Evolutionary conservation across 2,797 vertebrate genomes (phyloP).

Genomic region (Eutrigla gurnardus): DNA sequence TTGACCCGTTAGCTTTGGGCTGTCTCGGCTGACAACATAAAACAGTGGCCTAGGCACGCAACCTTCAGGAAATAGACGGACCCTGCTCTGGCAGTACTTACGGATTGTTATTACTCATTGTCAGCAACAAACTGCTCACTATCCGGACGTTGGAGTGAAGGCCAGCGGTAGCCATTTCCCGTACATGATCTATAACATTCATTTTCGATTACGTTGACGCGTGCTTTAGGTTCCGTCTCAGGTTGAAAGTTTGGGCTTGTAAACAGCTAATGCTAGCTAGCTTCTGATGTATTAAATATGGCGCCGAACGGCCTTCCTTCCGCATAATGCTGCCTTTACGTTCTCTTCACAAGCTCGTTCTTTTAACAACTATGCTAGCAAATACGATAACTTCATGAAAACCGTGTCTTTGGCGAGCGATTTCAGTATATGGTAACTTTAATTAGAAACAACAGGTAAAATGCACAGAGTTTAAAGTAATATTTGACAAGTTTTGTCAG

Average conservation of each 20-base stretch:
- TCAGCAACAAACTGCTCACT: slow-evolving; percentile 94
- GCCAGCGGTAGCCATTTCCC: slow-evolving; percentile 96
- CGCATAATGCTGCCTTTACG: slow-evolving; percentile 56
- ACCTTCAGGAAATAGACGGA: slow-evolving; percentile 63
- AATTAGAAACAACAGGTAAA: background rate
- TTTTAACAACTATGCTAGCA: fast-evolving
- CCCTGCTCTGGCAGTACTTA: slow-evolving; percentile 82
- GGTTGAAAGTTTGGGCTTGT: slow-evolving; percentile 45
- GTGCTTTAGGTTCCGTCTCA: slow-evolving; percentile 1
- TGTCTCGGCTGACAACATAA: background rate
- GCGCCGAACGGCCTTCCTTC: slow-evolving; percentile 68
- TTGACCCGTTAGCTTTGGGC: background rate
- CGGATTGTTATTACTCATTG: slow-evolving; percentile 99
- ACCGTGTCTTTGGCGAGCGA: fast-evolving
- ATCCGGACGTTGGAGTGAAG: slow-evolving; percentile 98
- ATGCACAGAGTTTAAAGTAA: fast-evolving
- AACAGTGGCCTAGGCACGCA: background rate
- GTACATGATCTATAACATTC: slow-evolving; percentile 96
- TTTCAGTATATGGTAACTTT: too few relatives aligned
- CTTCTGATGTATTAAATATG: slow-evolving; percentile 76
- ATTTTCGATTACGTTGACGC: slow-evolving; percentile 71
- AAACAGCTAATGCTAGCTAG: slow-evolving; percentile 66
- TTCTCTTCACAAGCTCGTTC: background rate
- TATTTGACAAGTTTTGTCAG: too few relatives aligned
- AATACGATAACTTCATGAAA: background rate